phyloP scores from a whole-genome alignment of 2,113 vertebrate genomes.

The Arizona elegans region DNA sequence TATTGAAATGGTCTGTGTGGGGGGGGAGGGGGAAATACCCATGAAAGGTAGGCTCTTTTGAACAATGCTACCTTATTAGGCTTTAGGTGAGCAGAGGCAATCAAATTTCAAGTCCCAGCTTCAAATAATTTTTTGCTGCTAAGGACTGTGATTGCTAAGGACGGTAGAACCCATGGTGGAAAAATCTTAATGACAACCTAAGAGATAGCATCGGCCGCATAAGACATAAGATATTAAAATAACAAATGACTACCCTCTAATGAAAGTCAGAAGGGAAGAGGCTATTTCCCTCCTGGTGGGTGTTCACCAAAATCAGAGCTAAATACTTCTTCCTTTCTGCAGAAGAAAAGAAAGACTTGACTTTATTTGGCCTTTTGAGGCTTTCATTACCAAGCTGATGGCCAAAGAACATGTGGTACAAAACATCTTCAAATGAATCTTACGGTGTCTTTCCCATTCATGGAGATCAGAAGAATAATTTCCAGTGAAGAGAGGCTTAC shows the following conservation, averaged over 20 bases:
- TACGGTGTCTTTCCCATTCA: background rate
- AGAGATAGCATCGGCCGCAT: background rate
- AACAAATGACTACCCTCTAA: constrained; percentile 5
- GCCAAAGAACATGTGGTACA: background rate
- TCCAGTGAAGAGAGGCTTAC: background rate
- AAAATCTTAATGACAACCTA: background rate
- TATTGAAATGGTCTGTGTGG: constrained; percentile 19
- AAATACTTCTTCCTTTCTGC: background rate
- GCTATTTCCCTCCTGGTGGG: background rate
- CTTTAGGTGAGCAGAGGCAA: constrained; percentile 27
- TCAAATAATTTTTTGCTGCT: background rate
- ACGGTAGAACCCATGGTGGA: background rate
- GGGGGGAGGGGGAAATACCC: constrained; percentile 15
- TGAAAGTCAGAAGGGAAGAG: background rate
- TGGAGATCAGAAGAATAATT: too few species aligned
- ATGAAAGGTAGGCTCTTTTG: constrained; percentile 19
- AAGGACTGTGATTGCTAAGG: constrained; percentile 4
- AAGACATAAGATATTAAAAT: constrained; percentile 18
- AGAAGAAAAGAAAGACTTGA: background rate
- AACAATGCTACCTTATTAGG: constrained; percentile 20
- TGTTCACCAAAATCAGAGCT: background rate
- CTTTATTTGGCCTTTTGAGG: background rate
- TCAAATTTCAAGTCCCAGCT: constrained; percentile 20
- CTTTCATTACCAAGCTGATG: background rate
- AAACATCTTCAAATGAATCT: background rate